Base-by-base conservation (phyloP, 2,888 invertebrate species). In the Camponotus fellah region DNA sequence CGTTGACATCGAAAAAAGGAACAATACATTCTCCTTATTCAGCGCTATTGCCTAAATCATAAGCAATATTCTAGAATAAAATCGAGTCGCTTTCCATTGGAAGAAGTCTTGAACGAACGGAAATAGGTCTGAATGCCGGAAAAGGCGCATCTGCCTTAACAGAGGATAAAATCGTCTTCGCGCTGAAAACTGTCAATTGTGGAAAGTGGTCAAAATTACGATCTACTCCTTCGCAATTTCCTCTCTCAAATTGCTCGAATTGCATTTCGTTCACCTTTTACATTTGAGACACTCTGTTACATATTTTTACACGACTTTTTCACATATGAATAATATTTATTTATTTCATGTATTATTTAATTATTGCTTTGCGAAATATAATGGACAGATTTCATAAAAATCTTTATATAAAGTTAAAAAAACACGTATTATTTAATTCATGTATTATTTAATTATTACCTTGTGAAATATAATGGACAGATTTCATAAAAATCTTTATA, bases 131-230 rank as follows among this genome's bases (percentile, higher is more conserved):
- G 72, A 80, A 80, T 60, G 68, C 46, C 71, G 60, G 46, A 58
- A 72, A 72, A 60, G 72, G 37, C n/a, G n/a, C 71, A 46, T 46
- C 60, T 72, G 26, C 79, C 72, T 71, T 71, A 80, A 80, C 49
- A 72, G 79, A 62, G 60, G 71, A 46, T 72, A 80, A 80, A 80
- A 80, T 72, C 9, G 46, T 62, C 72, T 60, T 72, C 72, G 12
- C 49, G n/a, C 72, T 72, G 71, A 71, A 80, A 80, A 80, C 60
- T 80, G 79, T 62, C 79, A 80, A 80, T 80, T 80, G 79, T 26
- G 37, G 34, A 80, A 80, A 80, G 60, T 80, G 72, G 79, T 62
- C 72, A 80, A 72, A 80, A 80, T 71, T 80, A 60, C 79, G 46
- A 79, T 37, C 46, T 58, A 79, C 79, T 71, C 12, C 9, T 49